Conservation (phyloP, 2,113 vertebrate species). For the Hypanus sabinus region DNA sequence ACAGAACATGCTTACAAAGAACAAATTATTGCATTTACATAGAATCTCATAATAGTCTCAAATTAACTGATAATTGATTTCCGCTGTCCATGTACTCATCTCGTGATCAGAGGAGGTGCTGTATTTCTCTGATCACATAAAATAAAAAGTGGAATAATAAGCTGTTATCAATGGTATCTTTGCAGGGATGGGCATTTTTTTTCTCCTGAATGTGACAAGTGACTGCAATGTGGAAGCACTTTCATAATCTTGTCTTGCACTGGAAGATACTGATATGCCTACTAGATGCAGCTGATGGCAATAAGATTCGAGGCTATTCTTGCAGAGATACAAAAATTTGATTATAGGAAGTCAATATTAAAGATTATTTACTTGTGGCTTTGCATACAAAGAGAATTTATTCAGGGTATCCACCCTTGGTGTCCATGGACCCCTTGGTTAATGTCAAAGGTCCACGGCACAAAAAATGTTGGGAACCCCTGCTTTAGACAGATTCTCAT, state of each 20-base stretch:
- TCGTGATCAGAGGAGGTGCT: neutral
- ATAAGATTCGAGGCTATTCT: neutral
- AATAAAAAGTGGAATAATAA: too few species aligned
- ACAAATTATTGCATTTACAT: neutral
- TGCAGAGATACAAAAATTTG: neutral
- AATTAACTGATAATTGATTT: neutral
- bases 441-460: too few species aligned
- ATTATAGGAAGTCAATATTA: neutral
- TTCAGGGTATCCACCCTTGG: too few species aligned
- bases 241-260: neutral
- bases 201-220: too few species aligned
- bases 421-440: too few species aligned
- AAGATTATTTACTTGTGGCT: neutral
- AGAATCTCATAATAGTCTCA: neutral
- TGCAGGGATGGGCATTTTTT: too few species aligned
- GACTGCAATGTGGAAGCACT: too few species aligned
- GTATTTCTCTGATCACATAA: too few species aligned
- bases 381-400: neutral
- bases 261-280: neutral
- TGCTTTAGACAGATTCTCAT: neutral
- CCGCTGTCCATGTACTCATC: neutral
- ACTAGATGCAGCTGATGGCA: neutral
- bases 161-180: too few species aligned
- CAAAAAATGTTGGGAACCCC: too few species aligned
- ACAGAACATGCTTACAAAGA: neutral